These are phyloP conservation scores for Pseudomyrmex pallidus DNA, from an alignment of 1,140 invertebrate species.

Conservation along the genomic window DNA sequence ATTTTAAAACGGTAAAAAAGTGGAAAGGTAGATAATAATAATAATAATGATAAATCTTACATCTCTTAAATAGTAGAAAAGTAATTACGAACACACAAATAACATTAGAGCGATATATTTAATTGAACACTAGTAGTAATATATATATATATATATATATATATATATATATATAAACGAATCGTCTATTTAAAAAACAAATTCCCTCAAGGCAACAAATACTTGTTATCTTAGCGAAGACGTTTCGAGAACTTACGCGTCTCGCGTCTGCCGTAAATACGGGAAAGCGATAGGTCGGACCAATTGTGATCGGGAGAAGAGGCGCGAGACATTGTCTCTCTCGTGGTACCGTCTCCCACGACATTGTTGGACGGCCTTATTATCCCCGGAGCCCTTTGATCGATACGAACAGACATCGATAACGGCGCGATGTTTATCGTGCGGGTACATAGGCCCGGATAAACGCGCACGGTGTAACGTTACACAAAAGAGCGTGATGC, in stretches of 20 bases:
- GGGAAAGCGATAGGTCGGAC: slow-evolving; percentile 36
- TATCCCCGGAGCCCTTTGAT: slow-evolving; percentile 69
- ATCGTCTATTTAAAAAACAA: neutral
- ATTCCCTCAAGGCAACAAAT: slow-evolving; percentile 17
- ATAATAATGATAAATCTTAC: no score
- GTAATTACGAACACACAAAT: neutral
- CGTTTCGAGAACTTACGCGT: slow-evolving; percentile 27
- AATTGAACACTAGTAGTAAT: neutral
- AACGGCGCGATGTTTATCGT: slow-evolving; percentile 71
- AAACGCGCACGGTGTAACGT: slow-evolving; percentile 72
- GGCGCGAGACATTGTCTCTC: slow-evolving; percentile 43
- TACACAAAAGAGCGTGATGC: slow-evolving; percentile 71
- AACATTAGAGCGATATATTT: no score
- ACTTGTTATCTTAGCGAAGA: slow-evolving; percentile 34
- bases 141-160: no score
- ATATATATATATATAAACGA: no score
- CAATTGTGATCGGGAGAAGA: slow-evolving; percentile 54
- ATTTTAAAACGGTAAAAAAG: no score
- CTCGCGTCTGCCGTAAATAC: slow-evolving; percentile 41
- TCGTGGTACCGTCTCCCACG: slow-evolving; percentile 64
- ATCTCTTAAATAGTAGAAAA: neutral
- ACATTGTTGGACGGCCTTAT: slow-evolving; percentile 67
- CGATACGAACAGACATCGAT: slow-evolving; percentile 73
- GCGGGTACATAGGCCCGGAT: slow-evolving; percentile 60
- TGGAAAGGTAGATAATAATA: no score